Conservation (phyloP, 2,113 vertebrate species). For the Trematocara variabile region DNA sequence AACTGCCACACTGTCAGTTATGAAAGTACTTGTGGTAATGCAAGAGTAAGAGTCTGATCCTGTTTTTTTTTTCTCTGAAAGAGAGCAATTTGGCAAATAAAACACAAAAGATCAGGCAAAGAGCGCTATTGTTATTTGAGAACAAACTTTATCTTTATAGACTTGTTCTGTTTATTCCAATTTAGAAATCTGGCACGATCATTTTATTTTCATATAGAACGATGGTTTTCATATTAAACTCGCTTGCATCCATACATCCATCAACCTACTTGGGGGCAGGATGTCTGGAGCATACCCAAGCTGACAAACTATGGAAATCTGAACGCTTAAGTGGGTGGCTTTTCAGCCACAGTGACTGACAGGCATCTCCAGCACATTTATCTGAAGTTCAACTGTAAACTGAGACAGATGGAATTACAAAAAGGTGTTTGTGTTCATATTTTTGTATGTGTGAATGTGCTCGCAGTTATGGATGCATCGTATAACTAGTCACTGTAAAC, state of each 20-base stretch:
- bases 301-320: not conserved
- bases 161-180: not conserved
- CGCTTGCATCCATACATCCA: not conserved
- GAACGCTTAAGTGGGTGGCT: not conserved
- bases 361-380: slow-evolving; percentile 2
- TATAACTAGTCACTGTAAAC: not conserved
- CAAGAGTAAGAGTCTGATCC: not conserved
- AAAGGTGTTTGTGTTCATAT: slow-evolving; percentile 4
- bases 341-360: slow-evolving; percentile 29
- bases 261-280: not conserved
- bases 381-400: not conserved
- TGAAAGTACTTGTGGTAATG: not conserved
- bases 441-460: not conserved
- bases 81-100: not conserved
- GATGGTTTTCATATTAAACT: not conserved
- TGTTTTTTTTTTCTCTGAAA: not conserved
- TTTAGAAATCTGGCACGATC: not conserved
- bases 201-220: not conserved
- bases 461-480: not conserved
- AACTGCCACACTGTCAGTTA: slow-evolving; percentile 16
- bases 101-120: not conserved
- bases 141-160: not conserved
- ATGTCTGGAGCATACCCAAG: not conserved
- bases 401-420: not conserved
- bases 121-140: not conserved